Base-by-base conservation (phyloP, 2,888 invertebrate genomes). In the Himalopsyche anomala region DNA sequence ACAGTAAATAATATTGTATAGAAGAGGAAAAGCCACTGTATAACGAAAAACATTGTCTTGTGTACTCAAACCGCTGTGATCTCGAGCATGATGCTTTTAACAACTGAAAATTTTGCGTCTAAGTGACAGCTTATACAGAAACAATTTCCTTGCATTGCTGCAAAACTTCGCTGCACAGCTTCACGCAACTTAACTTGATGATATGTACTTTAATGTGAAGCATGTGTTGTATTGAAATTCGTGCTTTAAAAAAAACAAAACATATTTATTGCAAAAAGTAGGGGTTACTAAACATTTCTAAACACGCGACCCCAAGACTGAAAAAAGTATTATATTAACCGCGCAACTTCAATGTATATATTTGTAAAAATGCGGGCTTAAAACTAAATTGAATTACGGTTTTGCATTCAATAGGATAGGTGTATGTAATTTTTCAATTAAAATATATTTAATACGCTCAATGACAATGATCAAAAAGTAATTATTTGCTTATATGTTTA, bases 61-160 rank as follows among this genome's bases (percentile, higher is more conserved):
- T 74, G 74, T 38, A 74, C 36, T 4, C 36, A 74, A 15, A 38
- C 38, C 38, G 74, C 38, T 74, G 74, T 74, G 74, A 74, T 74
- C 74, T 74, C 74, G 36, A 74, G 74, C 74, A 74, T 74, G 74
- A 74, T 74, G 74, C 74, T 74, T 74, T 74, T 74, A 74, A 74
- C 74, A 74, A 74, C 74, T 74, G 74, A 74, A 74, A 74, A 74
- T 74, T 19, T 74, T 74, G 74, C 74, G 38, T 74, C 74, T 38
- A 74, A 74, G 74, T 74, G 74, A 74, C 74, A 36, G 74, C 74
- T 74, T 74, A 74, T 74, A 74, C 12, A 74, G 36, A 74, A 74
- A 74, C 74, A 74, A 74, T 74, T 74, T 74, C 74, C 74, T 36
- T 74, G 74, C 74, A 12, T 36, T 19, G 74, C 74, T 38, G 36